Base-by-base conservation (phyloP, 2,888 invertebrate genomes). In the Fragum whitleyi region DNA sequence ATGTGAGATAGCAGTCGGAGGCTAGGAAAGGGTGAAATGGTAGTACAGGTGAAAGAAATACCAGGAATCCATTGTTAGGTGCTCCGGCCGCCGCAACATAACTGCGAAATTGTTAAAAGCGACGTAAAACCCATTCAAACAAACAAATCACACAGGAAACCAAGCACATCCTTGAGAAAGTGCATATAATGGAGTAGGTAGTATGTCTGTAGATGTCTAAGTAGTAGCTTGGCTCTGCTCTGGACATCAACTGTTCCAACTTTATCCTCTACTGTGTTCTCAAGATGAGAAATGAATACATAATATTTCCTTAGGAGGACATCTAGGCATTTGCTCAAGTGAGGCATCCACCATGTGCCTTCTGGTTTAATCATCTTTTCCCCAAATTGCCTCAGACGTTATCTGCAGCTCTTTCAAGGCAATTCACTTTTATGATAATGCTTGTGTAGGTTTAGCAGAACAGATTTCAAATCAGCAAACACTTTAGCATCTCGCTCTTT, bases 331-430 rank as follows among this genome's bases (percentile, higher is more conserved):
- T n/a, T n/a, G n/a, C n/a, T n/a, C n/a, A n/a, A n/a, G n/a, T n/a
- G n/a, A n/a, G n/a, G n/a, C n/a, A 83, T 81, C 86, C 82, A 82
- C 29, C 78, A 68, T 53, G 80, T 86, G 36, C 84, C 84, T 57
- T 53, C 76, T 21, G 83, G 86, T 42, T 75, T 67, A n/a, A 70
- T 47, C 26, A 80, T 57, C 36, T 85, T 80, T 68, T 78, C 75
- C 23, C 75, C 79, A n/a, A 81, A 83, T 80, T 14, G n/a, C n/a
- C n/a, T n/a, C n/a, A n/a, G n/a, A n/a, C n/a, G n/a, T n/a, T n/a
- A n/a, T n/a, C n/a, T n/a, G n/a, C n/a, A n/a, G n/a, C n/a, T n/a
- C n/a, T n/a, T n/a, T n/a, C n/a, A n/a, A n/a, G n/a, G n/a, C n/a
- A n/a, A n/a, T n/a, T n/a, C 53, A 75, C 72, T 69, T 32, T 81